Base-by-base conservation (phyloP, 1,140 invertebrate species). In the Leptonema lineaticorne region DNA sequence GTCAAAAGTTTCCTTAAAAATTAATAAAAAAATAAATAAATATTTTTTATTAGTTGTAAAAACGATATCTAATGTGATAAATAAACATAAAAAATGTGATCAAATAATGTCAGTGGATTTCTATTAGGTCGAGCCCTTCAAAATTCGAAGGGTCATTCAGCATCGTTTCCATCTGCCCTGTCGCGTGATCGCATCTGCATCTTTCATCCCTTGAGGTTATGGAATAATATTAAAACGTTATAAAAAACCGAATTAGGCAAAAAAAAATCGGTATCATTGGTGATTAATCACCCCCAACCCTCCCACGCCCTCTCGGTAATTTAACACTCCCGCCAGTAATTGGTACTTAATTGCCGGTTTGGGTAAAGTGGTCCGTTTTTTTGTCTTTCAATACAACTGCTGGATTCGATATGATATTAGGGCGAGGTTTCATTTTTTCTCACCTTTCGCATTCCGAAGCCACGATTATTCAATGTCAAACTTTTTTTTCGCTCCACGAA, bases 301-400 rank as follows among this genome's bases (percentile, higher is more conserved):
- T 56, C 37, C 65, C 45, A 29, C 56, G 56, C 41, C 65, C 18
- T 16, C 46, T 56, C 37, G 37, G 48, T 48, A 58, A 67, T 67
- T 58, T 67, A 67, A 58, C 65, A 67, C 65, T 59, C 37, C 56
- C 48, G 16, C 27, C 29, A 48, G 14, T 67, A 67, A 67, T 67
- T 53, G 65, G 56, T 67, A 67, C 65, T 67, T 67, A 67, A 67
- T 67, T 67, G 65, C 29, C 30, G 65, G 65, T 67, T 26, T 45
- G 65, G 41, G 8, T 8, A 58, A 27, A 66, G 46, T 50, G 50
- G 63, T 24, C 27, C 30, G 22, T 37, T 59, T 59, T 66, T 64
- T 66, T 63, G 18, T 62, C 58, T 20, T 64, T 64, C 58, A 24
- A 28, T 22, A 63, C 30, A 41, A 63, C 30, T 22, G 41, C 24